A percentile compares a stretch with the other conserved stretches of the same genome.
Evolutionary conservation across 2,113 vertebrate species (phyloP).

Genomic region (Syngnathoides biaculeatus): DNA sequence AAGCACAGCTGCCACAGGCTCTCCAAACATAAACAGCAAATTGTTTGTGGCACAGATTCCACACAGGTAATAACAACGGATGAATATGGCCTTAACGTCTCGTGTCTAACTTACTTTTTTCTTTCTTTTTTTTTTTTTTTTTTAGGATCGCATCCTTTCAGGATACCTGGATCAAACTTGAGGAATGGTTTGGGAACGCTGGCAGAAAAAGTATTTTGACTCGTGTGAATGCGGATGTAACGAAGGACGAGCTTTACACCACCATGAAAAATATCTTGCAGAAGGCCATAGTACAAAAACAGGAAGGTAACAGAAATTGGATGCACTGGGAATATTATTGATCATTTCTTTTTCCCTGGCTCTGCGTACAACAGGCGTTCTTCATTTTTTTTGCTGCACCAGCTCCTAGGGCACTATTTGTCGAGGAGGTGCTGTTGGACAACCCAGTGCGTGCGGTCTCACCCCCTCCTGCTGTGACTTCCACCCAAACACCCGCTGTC

Average conservation of each 20-base stretch:
- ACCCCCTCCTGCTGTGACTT: not conserved
- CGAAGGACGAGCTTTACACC: constrained; percentile 67
- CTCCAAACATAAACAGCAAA: constrained; percentile 32
- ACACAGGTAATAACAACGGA: constrained; percentile 54
- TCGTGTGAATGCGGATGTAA: constrained; percentile 77
- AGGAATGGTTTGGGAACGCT: constrained; percentile 79
- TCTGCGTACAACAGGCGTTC: not conserved
- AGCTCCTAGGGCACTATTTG: constrained; percentile 3
- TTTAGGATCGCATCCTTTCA: constrained; percentile 81
- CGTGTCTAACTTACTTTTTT: not conserved
- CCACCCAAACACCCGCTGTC: not conserved
- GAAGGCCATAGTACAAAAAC: constrained; percentile 51
- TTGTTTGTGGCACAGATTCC: constrained; percentile 55
- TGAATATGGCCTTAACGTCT: not conserved
- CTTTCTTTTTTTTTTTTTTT: not conserved
- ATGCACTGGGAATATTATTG: constrained; percentile 1
- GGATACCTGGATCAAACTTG: constrained; percentile 80
- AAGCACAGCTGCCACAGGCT: constrained; percentile 6
- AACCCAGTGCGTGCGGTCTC: not conserved
- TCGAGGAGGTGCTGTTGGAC: constrained; percentile 11
- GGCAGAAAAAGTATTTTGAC: constrained; percentile 76
- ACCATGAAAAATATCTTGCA: constrained; percentile 75
- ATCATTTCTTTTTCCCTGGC: not conserved
- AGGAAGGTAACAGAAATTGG: constrained; percentile 67
- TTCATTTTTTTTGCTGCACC: not conserved